A percentile compares a stretch with the other conserved stretches of the same genome.
phyloP scores from a whole-genome alignment of 2,113 vertebrate genomes.

The Telmatochromis sp. region DNA sequence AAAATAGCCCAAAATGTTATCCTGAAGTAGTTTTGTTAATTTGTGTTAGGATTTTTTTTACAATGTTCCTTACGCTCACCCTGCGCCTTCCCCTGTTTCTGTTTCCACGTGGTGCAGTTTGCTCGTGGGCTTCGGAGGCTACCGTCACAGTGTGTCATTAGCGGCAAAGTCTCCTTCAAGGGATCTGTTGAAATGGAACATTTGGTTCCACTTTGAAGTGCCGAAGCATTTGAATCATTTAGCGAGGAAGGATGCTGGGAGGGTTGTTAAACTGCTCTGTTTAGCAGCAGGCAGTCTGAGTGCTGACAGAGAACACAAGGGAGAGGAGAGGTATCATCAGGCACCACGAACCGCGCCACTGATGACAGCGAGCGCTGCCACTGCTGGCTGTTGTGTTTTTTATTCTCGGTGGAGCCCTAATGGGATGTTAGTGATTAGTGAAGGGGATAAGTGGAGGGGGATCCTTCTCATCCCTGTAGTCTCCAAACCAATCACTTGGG shows the following conservation, averaged over 20 bases:
- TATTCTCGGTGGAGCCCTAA: background rate
- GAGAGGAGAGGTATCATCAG: slow-evolving; percentile 29
- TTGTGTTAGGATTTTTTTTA: background rate
- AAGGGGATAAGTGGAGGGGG: background rate
- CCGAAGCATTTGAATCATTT: slow-evolving; percentile 63
- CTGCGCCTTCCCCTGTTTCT: background rate
- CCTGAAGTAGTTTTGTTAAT: slow-evolving; percentile 8
- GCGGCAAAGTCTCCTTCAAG: slow-evolving; percentile 47
- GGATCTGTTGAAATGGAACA: slow-evolving; percentile 61
- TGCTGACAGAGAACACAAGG: slow-evolving; percentile 25
- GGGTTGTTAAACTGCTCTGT: slow-evolving; percentile 62
- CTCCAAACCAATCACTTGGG: background rate
- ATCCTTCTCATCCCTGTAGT: background rate
- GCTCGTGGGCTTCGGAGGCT: background rate
- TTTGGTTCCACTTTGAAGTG: slow-evolving; percentile 67
- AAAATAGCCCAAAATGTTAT: background rate
- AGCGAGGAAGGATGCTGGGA: slow-evolving; percentile 55
- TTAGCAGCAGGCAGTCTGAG: slow-evolving; percentile 53
- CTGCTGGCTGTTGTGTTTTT: slow-evolving; percentile 5
- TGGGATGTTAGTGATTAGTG: background rate
- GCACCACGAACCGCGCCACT: background rate
- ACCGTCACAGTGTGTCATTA: slow-evolving; percentile 54
- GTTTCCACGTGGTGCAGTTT: background rate
- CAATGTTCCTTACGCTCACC: background rate
- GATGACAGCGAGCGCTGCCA: background rate